Percentiles rank a stretch among this genome's conserved stretches.
Evolutionary conservation across 2,888 invertebrate genomes (phyloP).

Genomic region (Drosophila colorata): DNA sequence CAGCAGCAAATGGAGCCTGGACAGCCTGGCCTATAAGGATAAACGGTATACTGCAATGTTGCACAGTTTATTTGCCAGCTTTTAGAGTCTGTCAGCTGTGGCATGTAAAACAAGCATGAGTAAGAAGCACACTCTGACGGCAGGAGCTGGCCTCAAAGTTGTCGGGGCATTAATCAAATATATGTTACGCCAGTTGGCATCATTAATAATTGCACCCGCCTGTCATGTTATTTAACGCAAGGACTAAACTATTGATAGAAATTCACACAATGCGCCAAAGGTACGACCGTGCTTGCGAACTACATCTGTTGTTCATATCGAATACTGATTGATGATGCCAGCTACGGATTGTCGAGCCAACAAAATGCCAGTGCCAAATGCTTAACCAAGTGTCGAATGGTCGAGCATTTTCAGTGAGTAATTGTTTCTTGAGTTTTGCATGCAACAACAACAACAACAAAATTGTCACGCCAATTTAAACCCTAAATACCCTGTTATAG

Average conservation of each 20-base stretch:
- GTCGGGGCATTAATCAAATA: constrained; percentile 53
- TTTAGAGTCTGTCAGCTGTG: constrained; percentile 14
- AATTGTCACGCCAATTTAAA: constrained; percentile 5
- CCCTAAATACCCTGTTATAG: neutral
- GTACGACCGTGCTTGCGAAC: neutral
- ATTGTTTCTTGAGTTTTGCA: constrained; percentile 29
- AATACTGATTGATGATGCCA: constrained; percentile 41
- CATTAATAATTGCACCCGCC: constrained; percentile 60
- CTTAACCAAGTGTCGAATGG: constrained; percentile 15
- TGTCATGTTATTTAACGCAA: constrained; percentile 60
- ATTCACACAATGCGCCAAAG: constrained; percentile 19
- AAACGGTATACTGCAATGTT: constrained; percentile 22
- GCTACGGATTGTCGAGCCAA: constrained; percentile 5
- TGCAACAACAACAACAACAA: neutral
- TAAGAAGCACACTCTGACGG: too few species aligned
- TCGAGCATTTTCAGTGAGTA: constrained; percentile 29
- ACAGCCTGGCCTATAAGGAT: constrained; percentile 8
- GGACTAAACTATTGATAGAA: constrained; percentile 57
- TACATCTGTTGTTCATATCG: constrained; percentile 22
- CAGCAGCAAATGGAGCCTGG: neutral
- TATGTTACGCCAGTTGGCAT: constrained; percentile 35
- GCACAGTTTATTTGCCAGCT: constrained; percentile 29
- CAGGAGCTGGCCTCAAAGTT: neutral
- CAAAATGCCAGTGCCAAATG: constrained; percentile 15
- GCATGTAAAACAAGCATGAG: constrained; percentile 25